Conservation (phyloP, 2,888 invertebrate species). For the Eudasyphora cyanicolor region DNA sequence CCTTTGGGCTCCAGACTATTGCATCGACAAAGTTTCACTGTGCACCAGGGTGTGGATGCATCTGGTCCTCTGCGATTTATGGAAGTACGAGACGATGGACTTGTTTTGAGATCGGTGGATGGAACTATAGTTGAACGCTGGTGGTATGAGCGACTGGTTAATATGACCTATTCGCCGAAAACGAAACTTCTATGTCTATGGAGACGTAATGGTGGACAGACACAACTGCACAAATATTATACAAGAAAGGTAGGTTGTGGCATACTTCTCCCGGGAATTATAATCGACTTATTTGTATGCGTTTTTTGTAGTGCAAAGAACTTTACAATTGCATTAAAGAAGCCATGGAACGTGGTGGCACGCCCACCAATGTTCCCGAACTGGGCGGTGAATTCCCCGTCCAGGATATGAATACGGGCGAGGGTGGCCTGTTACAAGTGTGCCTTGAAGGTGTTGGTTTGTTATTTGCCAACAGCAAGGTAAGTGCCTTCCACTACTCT, state of each 20-base stretch:
- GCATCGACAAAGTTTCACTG: conserved; percentile 98
- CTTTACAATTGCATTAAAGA: conserved; percentile 99
- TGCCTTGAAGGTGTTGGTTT: conserved; percentile 99
- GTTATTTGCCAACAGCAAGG: conserved; percentile 99
- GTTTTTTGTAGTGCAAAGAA: conserved; percentile 91
- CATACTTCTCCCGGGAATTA: no score
- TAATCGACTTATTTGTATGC: conserved; percentile 6
- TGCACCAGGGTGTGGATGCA: conserved; percentile 96
- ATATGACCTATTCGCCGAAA: conserved; percentile 99
- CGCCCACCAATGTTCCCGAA: conserved; percentile 80
- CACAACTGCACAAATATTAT: conserved; percentile 98
- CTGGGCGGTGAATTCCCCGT: conserved; percentile 98
- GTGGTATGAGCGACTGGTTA: conserved; percentile 99
- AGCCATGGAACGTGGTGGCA: conserved; percentile 96
- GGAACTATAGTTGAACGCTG: conserved; percentile 96
- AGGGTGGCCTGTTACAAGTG: conserved; percentile 98
- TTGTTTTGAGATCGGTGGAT: conserved; percentile 89
- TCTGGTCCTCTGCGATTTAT: conserved; percentile 92
- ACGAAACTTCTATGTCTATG: conserved; percentile 98
- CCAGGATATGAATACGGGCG: conserved; percentile 97
- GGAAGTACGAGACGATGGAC: conserved; percentile 98
- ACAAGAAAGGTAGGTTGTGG: conserved; percentile 95
- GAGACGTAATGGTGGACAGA: conserved; percentile 96
- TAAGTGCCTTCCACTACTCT: conserved; percentile 81
- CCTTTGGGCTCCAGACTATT: conserved; percentile 95